Base-by-base conservation (phyloP, 2,888 invertebrate genomes). In the Drosophila helvetica region DNA sequence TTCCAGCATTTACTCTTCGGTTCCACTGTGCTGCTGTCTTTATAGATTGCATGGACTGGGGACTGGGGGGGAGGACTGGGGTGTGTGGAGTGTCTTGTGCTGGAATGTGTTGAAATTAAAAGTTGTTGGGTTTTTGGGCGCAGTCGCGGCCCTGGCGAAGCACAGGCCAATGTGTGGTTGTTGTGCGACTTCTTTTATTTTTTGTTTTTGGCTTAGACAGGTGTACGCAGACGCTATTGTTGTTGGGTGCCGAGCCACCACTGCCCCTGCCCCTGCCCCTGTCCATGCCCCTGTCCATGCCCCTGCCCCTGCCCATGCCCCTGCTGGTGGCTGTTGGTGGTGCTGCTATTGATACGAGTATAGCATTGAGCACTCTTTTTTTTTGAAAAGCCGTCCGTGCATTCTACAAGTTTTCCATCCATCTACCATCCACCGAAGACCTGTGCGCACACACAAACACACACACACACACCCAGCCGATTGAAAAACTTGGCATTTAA, bases 41-140 rank as follows among this genome's bases (percentile, higher is more conserved):
- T 60, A 43, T 45, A 45, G 38, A 38, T n/a, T 38, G 15, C 5
- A n/a, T n/a, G 38, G 38, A 2, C 15, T 38, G 50, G 27, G 43
- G 59, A 38, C 51, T 46, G 73, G 51, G 7, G 7, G 25, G 8
- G 25, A 0, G 25, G 25, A 7, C 7, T 6, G 25, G 12, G 43
- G 27, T 45, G 59, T 46, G 59, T 46, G 70, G 51, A 54, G 71
- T 50, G 18, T 66, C 67, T 65, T 65, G 69, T 78, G 72, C 75
- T 80, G 88, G 88, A 88, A 85, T 87, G 88, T 88, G 80, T 85
- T 86, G 89, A 87, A 87, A 87, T 80, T 89, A 87, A 87, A 89
- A 87, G 87, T 87, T 89, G 83, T 86, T 82, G 80, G 75, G 74
- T 81, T 79, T 81, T 86, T 81, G 84, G 87, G 87, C 80, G 83